Conservation (phyloP, 2,888 invertebrate genomes). For the Invenusta paracnida region DNA sequence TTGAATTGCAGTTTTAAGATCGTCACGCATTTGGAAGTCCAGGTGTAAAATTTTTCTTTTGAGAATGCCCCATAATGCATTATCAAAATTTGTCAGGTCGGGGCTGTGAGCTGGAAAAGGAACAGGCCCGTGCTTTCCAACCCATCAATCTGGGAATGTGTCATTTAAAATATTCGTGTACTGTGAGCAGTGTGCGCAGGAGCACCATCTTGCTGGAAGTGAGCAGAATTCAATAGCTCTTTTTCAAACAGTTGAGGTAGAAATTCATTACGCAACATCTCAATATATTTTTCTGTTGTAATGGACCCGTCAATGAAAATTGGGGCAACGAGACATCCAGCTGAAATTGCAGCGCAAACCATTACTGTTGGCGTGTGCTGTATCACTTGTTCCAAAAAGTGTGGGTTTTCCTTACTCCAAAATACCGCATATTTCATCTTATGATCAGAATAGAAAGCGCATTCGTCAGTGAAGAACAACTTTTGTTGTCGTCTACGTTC, state of each 20-base stretch:
- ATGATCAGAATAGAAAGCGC: not conserved
- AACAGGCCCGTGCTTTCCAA: not conserved
- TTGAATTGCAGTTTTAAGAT: not conserved
- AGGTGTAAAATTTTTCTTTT: not conserved
- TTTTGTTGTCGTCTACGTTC: not conserved
- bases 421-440: not conserved
- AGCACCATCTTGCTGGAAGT: not conserved
- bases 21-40: not conserved
- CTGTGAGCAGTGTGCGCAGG: not conserved
- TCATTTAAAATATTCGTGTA: not conserved
- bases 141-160: not conserved
- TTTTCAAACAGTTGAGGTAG: not conserved
- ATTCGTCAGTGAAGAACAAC: not conserved
- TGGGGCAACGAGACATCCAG: not conserved
- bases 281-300: not conserved
- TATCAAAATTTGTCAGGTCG: not conserved
- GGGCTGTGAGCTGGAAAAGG: not conserved
- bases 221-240: not conserved
- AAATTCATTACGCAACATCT: not conserved
- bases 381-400: not conserved
- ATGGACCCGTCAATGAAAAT: not conserved
- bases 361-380: not conserved
- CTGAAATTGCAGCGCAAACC: too few species aligned
- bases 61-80: not conserved
- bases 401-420: not conserved